phyloP scores from a whole-genome alignment of 2,888 invertebrate genomes.

The Cataglyphis altisquamis region DNA sequence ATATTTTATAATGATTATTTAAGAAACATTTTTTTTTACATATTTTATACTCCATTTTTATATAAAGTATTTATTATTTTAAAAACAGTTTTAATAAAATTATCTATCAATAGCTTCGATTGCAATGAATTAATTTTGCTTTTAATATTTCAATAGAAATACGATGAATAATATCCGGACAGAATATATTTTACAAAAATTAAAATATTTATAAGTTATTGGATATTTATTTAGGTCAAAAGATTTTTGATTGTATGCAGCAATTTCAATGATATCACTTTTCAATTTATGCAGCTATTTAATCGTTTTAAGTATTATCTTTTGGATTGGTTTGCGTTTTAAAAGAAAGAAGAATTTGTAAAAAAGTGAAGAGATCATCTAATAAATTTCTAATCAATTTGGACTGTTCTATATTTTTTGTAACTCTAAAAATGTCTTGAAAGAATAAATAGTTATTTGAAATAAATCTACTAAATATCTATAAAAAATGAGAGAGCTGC shows the following conservation, averaged over 20 bases:
- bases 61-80: conserved; percentile 17
- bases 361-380: background rate
- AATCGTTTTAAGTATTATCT: conserved; percentile 5
- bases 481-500: background rate
- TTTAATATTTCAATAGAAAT: background rate
- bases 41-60: background rate
- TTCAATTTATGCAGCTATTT: conserved; percentile 6
- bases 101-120: conserved; percentile 3
- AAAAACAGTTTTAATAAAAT: conserved; percentile 5
- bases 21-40: background rate
- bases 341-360: conserved; percentile 8
- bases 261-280: background rate
- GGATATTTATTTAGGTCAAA: conserved; percentile 2
- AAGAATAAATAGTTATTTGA: background rate
- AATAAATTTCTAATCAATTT: conserved; percentile 20
- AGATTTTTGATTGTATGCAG: background rate
- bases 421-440: background rate
- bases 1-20: background rate
- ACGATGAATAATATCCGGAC: conserved; percentile 6
- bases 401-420: background rate
- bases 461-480: background rate
- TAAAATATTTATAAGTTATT: background rate
- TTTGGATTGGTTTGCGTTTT: background rate
- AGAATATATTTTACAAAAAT: conserved; percentile 23
- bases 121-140: conserved; percentile 29